A percentile compares a stretch with the other conserved stretches of the same genome.
These are phyloP conservation scores for Bradypodion pumilum DNA, from an alignment of 2,797 vertebrate species.

Conservation along the genomic window DNA sequence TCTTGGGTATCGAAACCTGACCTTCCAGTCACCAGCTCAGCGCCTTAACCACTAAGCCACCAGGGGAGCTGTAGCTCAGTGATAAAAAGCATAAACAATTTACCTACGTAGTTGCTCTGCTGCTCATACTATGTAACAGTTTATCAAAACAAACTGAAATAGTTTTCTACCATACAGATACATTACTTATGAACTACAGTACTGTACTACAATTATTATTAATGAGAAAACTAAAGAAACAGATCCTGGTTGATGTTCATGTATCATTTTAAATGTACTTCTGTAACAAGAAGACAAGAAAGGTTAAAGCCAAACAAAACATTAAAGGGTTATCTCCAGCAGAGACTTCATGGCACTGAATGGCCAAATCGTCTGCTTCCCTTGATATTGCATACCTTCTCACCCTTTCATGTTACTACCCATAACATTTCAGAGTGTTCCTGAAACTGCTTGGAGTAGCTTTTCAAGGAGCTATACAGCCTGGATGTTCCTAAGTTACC, in stretches of 20 bases:
- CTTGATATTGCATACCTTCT: not conserved
- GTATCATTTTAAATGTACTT: slow-evolving; percentile 3
- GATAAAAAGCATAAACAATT: slow-evolving; percentile 14
- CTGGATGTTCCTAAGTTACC: not conserved
- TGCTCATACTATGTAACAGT: slow-evolving; percentile 12
- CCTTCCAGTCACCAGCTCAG: no score
- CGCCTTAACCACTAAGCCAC: no score
- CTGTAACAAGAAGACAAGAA: not conserved
- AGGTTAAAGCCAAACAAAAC: not conserved
- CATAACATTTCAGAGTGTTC: not conserved
- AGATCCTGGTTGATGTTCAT: slow-evolving; percentile 4
- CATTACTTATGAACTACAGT: slow-evolving; percentile 24
- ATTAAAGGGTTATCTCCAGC: not conserved
- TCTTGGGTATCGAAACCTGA: no score
- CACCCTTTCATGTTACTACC: not conserved
- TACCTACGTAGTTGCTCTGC: not conserved
- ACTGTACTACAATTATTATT: slow-evolving; percentile 40
- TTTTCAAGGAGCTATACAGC: not conserved
- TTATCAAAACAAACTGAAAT: not conserved
- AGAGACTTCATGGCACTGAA: not conserved
- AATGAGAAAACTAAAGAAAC: slow-evolving; percentile 41
- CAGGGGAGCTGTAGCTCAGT: no score
- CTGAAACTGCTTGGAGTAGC: not conserved
- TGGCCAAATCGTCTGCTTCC: not conserved
- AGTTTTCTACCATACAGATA: not conserved